Evolutionary conservation across 2,888 invertebrate species (phyloP).

Genomic region (Amblyjoppa fuscipennis): DNA sequence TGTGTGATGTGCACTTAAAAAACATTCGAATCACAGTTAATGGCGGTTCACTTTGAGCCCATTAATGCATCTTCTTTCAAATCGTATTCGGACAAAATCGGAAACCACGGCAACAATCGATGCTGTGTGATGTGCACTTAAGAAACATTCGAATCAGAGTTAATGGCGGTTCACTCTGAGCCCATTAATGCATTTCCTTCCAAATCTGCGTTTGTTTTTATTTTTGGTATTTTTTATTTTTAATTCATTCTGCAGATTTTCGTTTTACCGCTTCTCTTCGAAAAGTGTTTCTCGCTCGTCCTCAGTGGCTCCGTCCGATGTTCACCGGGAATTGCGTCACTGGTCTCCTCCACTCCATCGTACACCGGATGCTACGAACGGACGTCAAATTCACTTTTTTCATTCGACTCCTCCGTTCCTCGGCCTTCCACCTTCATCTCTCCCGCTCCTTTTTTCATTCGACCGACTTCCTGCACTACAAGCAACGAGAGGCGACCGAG

Average conservation of each 20-base stretch:
- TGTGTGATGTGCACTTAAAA: background rate
- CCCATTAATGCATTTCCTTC: background rate
- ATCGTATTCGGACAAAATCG: background rate
- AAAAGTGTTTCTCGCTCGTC: background rate
- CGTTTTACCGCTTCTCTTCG: conserved; percentile 2
- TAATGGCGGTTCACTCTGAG: too few species aligned
- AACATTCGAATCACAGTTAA: background rate
- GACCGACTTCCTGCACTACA: conserved; percentile 74
- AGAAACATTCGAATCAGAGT: background rate
- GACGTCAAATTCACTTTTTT: conserved; percentile 77
- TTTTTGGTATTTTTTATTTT: background rate
- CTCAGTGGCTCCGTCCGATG: conserved; percentile 33
- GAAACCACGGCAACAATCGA: background rate
- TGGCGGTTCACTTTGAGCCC: too few species aligned
- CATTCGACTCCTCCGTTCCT: conserved; percentile 37
- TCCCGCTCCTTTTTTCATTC: conserved; percentile 60
- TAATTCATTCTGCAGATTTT: background rate
- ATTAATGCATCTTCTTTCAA: background rate
- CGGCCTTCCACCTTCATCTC: conserved; percentile 12
- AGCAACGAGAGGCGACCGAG: conserved; percentile 61
- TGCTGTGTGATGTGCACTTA: background rate
- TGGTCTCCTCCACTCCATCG: conserved; percentile 70
- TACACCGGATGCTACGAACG: conserved; percentile 79
- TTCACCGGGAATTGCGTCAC: conserved; percentile 68
- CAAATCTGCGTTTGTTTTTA: background rate